Conservation (phyloP, 2,797 vertebrate species). For the Falco berigora region DNA sequence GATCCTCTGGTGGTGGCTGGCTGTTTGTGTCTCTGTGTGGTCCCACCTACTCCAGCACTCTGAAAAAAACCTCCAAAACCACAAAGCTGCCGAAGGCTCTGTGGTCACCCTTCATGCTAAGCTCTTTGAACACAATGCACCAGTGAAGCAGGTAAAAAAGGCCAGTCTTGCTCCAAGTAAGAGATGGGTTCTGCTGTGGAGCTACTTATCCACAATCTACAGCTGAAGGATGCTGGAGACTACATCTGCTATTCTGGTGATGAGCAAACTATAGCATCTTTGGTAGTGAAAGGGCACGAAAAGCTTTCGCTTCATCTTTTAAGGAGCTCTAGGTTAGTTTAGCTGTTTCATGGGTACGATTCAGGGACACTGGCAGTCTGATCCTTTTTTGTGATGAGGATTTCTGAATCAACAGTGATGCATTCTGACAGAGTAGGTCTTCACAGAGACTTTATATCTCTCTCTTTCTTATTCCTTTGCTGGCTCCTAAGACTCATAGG, state of each 20-base stretch:
- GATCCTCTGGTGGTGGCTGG: neutral
- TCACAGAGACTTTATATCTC: neutral
- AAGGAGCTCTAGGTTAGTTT: neutral
- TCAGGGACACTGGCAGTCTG: neutral
- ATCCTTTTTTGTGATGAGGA: neutral
- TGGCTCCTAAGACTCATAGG: neutral
- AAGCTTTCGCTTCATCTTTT: neutral
- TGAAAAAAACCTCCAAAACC: neutral
- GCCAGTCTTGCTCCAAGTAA: neutral
- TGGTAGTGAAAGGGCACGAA: constrained; percentile 16
- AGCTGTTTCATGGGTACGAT: neutral
- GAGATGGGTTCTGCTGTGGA: neutral
- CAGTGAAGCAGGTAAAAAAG: constrained; percentile 50
- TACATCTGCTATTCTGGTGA: constrained; percentile 11
- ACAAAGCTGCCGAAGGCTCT: neutral
- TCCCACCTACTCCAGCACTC: neutral
- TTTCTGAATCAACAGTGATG: neutral
- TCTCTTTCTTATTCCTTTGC: neutral
- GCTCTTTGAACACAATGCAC: neutral
- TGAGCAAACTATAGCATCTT: neutral
- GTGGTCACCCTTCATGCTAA: neutral
- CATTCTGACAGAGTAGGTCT: neutral
- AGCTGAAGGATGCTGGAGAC: constrained; percentile 13
- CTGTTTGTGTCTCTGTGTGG: neutral
- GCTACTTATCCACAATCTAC: neutral